Evolutionary conservation across 2,888 invertebrate species (phyloP).

Genomic region (Troides oblongomaculatus): DNA sequence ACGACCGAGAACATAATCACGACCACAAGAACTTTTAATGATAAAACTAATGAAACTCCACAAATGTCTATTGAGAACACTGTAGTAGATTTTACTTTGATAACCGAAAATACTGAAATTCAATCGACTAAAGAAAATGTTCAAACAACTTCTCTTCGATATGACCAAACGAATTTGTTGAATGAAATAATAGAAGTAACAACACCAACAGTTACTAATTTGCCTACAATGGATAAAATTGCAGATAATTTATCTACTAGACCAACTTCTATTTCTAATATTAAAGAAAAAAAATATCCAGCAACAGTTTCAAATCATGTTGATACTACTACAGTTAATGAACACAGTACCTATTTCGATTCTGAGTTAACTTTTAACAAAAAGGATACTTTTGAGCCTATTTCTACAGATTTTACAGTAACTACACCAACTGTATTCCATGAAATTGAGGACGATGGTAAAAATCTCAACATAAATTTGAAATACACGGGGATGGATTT

Average conservation of each 20-base stretch:
- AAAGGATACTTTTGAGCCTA: conserved; percentile 13
- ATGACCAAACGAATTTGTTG: neutral
- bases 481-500: conserved; percentile 26
- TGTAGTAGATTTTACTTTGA: neutral
- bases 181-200: neutral
- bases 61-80: neutral
- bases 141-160: neutral
- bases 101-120: neutral
- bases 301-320: neutral
- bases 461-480: conserved; percentile 6
- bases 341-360: neutral
- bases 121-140: neutral
- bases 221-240: neutral
- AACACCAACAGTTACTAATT: neutral
- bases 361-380: neutral
- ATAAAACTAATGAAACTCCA: neutral
- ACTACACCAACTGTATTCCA: conserved; percentile 15
- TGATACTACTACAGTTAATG: neutral
- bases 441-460: neutral
- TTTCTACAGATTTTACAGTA: conserved; percentile 10
- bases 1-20: neutral
- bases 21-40: neutral
- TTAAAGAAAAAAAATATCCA: neutral
- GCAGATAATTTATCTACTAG: neutral
- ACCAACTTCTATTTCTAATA: neutral